phyloP scores from a whole-genome alignment of 2,113 vertebrate genomes.

The Pluvianellus socialis region DNA sequence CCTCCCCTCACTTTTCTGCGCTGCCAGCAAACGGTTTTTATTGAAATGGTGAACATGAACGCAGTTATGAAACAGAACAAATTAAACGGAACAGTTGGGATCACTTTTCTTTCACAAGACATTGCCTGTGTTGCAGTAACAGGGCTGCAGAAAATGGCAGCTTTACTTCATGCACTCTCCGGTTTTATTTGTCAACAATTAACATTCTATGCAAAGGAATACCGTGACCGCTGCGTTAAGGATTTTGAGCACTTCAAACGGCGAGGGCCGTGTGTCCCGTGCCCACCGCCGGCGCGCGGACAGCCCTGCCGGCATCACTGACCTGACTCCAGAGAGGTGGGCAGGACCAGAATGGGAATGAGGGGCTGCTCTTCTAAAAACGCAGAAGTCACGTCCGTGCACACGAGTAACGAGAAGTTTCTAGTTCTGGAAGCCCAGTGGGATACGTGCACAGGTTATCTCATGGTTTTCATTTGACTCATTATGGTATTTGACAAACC shows the following conservation, averaged over 20 bases:
- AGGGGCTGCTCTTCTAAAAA: background rate
- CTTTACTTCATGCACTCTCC: background rate
- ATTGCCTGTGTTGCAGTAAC: background rate
- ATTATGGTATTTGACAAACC: background rate
- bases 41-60: background rate
- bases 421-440: background rate
- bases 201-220: accelerated
- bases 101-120: background rate
- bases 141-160: background rate
- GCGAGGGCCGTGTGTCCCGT: accelerated
- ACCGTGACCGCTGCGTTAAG: too few species aligned
- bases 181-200: background rate
- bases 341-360: background rate
- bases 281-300: too few species aligned
- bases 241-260: background rate
- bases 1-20: background rate
- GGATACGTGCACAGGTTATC: background rate
- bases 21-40: background rate
- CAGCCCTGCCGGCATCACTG: background rate
- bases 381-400: background rate
- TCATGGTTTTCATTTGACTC: background rate
- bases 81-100: background rate
- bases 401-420: background rate
- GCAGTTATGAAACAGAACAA: background rate
- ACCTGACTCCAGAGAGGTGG: background rate